Percentiles rank a stretch among this genome's conserved stretches.
Conservation (phyloP, 2,113 vertebrate species). For the Hystrix brachyura region DNA sequence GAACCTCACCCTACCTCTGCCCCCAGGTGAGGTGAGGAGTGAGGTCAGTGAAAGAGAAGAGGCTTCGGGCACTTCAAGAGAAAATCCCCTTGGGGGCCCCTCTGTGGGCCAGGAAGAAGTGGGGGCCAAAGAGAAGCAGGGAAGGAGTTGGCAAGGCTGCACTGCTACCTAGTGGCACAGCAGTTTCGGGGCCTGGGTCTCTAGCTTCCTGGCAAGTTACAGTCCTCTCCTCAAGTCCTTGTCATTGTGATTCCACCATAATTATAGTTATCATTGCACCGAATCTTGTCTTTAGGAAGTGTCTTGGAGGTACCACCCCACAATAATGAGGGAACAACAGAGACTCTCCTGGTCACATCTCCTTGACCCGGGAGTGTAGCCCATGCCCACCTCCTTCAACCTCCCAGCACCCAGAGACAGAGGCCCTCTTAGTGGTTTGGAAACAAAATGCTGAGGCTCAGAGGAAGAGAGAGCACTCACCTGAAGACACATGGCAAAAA, state of each 20-base stretch:
- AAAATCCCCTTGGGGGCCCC: accelerated
- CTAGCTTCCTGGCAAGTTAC: background rate
- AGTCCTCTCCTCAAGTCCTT: background rate
- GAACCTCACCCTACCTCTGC: background rate
- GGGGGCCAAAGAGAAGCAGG: background rate
- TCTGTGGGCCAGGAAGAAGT: background rate
- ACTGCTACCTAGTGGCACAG: background rate
- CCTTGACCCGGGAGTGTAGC: background rate
- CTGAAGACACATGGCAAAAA: background rate
- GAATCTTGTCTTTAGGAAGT: background rate
- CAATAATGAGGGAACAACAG: background rate
- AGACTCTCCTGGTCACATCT: background rate
- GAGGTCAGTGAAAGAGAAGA: background rate
- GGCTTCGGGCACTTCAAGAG: background rate
- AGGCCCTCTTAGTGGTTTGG: background rate
- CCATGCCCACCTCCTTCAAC: too few species aligned
- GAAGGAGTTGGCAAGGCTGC: background rate
- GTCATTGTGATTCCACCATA: accelerated
- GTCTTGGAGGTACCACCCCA: background rate
- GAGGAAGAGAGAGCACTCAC: background rate
- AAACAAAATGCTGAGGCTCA: background rate
- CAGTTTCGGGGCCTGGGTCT: background rate
- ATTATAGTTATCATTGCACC: background rate
- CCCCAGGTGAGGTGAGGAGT: background rate
- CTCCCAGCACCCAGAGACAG: background rate